Evolutionary conservation across 2,888 invertebrate genomes (phyloP).

Genomic region (Thymelicus acteon): DNA sequence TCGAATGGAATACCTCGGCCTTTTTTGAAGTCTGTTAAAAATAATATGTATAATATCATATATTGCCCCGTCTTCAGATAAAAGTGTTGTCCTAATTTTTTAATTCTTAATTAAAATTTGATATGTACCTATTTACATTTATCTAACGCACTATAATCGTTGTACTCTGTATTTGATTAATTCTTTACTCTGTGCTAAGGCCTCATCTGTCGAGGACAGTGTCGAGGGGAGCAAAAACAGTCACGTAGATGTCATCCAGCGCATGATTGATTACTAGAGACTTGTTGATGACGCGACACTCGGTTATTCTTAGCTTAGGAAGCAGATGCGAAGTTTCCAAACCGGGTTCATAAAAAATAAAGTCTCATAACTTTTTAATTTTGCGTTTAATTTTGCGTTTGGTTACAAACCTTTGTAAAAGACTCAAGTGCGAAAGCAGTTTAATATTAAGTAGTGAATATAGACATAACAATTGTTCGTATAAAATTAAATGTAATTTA

Average conservation of each 20-base stretch:
- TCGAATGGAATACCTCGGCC: too few species aligned
- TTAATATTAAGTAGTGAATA: too few species aligned
- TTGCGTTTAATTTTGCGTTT: neutral
- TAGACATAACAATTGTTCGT: too few species aligned
- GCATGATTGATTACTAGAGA: slow-evolving; percentile 65
- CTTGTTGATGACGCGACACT: slow-evolving; percentile 52
- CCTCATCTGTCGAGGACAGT: slow-evolving; percentile 65
- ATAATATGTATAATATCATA: too few species aligned
- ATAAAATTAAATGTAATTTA: too few species aligned
- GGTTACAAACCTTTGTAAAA: neutral
- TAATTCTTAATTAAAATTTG: too few species aligned
- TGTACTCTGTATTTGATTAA: neutral
- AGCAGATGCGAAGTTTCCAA: slow-evolving; percentile 30
- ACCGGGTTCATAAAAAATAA: slow-evolving; percentile 12
- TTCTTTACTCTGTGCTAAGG: slow-evolving; percentile 17
- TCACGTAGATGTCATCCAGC: slow-evolving; percentile 58
- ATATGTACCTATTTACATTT: too few species aligned
- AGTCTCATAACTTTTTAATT: too few species aligned
- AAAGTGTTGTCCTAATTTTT: too few species aligned
- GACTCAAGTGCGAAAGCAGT: too few species aligned
- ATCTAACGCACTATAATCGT: neutral
- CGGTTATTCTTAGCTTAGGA: slow-evolving; percentile 54
- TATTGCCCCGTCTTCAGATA: too few species aligned
- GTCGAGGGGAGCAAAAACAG: slow-evolving; percentile 60
- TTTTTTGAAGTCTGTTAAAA: too few species aligned